phyloP scores from a whole-genome alignment of 1,140 invertebrate species.

The Brachionus angularis region DNA sequence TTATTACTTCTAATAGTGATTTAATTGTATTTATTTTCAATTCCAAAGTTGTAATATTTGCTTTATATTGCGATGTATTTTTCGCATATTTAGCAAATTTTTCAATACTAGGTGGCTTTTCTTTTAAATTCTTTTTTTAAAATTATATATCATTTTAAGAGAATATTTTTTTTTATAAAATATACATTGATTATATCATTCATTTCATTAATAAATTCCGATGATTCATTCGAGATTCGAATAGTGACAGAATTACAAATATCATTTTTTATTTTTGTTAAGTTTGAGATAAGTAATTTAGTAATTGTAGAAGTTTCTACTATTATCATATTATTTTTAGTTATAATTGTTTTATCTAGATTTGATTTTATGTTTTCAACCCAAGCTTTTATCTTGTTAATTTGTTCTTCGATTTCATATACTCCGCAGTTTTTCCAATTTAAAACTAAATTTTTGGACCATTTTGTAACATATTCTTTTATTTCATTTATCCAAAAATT shows the following conservation, averaged over 20 bases:
- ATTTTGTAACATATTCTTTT: conserved; percentile 51
- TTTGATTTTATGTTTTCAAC: not conserved
- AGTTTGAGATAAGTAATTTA: conserved; percentile 50
- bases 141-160: not conserved
- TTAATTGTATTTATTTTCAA: conserved; percentile 55
- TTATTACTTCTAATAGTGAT: conserved; percentile 53
- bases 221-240: conserved; percentile 49
- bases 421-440: conserved; percentile 49
- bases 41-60: conserved; percentile 51
- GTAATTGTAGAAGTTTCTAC: conserved; percentile 53
- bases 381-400: conserved; percentile 24
- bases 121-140: not conserved
- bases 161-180: not conserved
- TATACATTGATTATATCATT: conserved; percentile 49
- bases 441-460: conserved; percentile 50
- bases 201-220: conserved; percentile 52
- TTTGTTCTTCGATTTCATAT: conserved; percentile 15
- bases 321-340: conserved; percentile 53
- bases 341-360: conserved; percentile 47
- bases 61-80: conserved; percentile 52
- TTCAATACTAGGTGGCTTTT: conserved; percentile 46
- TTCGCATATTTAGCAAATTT: conserved; percentile 55
- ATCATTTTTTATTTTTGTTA: conserved; percentile 54
- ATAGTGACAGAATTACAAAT: conserved; percentile 53
- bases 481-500: conserved; percentile 55